These are phyloP conservation scores for Meiosimyza decipiens DNA, from an alignment of 2,888 invertebrate species.

Conservation along the genomic window DNA sequence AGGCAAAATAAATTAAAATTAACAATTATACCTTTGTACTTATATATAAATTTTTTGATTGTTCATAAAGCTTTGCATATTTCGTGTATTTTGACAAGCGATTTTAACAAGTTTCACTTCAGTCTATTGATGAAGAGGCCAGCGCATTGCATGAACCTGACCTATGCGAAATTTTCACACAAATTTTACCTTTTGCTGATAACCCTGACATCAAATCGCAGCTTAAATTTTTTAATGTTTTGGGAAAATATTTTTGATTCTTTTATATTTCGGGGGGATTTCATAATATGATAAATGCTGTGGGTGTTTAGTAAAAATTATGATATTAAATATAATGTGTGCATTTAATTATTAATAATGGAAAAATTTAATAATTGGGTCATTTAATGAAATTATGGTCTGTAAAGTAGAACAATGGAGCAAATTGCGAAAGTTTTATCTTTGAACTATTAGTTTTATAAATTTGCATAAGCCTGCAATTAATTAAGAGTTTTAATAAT, in stretches of 20 bases:
- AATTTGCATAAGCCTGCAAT: no score
- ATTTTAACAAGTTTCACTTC: neutral
- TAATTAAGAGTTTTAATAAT: no score
- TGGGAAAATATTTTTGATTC: constrained; percentile 2
- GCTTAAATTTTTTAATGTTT: neutral
- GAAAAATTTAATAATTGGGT: neutral
- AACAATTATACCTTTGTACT: neutral
- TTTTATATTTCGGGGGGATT: no score
- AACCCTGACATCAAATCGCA: constrained; percentile 57
- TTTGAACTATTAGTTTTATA: no score
- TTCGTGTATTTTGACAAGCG: constrained; percentile 6
- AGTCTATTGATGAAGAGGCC: neutral
- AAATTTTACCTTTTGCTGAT: constrained; percentile 42
- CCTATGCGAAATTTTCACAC: constrained; percentile 26
- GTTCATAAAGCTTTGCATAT: neutral
- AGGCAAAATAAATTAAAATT: neutral
- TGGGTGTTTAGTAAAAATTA: no score
- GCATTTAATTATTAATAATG: neutral
- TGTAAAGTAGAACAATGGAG: no score
- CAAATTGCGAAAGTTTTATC: no score
- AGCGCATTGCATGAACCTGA: constrained; percentile 21
- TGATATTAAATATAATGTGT: neutral
- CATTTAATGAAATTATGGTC: no score
- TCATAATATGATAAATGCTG: no score
- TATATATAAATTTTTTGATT: neutral